Evolutionary conservation across 2,888 invertebrate species (phyloP).

Genomic region (Folsomia manolachei): DNA sequence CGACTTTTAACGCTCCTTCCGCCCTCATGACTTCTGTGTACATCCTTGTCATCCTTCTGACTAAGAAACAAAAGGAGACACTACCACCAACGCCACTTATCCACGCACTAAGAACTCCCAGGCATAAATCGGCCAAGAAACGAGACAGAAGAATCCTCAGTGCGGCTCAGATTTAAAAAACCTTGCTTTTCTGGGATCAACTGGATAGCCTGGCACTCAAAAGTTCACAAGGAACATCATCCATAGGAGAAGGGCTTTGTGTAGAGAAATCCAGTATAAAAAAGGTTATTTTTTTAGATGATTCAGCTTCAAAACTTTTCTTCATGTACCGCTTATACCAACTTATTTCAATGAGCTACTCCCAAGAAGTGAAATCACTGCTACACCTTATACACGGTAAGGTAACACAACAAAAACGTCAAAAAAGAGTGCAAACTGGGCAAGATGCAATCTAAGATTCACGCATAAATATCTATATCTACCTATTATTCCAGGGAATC

Average conservation of each 20-base stretch:
- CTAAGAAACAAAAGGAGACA: neutral
- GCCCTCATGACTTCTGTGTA: neutral
- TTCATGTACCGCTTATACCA: conserved; percentile 21
- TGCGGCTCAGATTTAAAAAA: conserved; percentile 50
- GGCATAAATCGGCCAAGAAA: conserved; percentile 48
- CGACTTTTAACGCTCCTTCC: neutral
- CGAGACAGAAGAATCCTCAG: conserved; percentile 48
- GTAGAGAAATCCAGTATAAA: conserved; percentile 47
- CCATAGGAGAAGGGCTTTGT: conserved; percentile 36
- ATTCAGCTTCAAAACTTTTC: conserved; percentile 47
- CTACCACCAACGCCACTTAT: neutral
- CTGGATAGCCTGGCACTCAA: conserved; percentile 34
- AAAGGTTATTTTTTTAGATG: conserved; percentile 48
- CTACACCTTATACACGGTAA: too few species aligned
- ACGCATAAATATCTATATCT: too few species aligned
- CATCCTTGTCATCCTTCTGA: neutral
- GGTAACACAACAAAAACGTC: neutral
- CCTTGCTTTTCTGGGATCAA: conserved; percentile 48
- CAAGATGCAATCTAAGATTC: too few species aligned
- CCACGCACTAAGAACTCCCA: conserved; percentile 9
- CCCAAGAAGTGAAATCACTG: neutral
- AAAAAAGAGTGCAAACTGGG: too few species aligned
- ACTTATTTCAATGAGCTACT: conserved; percentile 45
- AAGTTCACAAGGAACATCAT: conserved; percentile 22
- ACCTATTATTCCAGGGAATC: too few species aligned